Evolutionary conservation across 2,113 vertebrate species (phyloP).

Genomic region (Mola mola): DNA sequence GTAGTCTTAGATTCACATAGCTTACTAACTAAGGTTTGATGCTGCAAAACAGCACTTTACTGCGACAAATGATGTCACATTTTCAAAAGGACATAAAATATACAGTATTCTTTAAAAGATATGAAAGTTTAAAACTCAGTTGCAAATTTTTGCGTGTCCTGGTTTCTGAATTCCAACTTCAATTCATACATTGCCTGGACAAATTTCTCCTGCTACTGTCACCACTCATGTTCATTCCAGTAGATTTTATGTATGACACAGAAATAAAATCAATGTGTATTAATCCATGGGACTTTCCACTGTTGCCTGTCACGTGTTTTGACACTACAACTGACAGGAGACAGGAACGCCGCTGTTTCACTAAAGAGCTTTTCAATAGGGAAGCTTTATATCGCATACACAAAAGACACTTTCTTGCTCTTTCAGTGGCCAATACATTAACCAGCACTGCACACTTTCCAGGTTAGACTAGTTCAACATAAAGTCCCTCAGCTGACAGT

Average conservation of each 20-base stretch:
- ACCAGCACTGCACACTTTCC: not conserved
- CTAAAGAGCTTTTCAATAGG: not conserved
- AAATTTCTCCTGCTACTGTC: conserved; percentile 13
- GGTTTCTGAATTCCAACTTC: no score
- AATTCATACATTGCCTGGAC: conserved; percentile 14
- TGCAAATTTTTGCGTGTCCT: no score
- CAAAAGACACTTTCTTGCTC: not conserved
- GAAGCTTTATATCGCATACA: conserved; percentile 14
- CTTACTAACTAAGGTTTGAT: no score
- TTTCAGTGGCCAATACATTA: conserved; percentile 6
- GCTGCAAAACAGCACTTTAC: no score
- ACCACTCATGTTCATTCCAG: conserved; percentile 15
- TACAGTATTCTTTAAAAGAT: no score
- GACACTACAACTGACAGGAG: conserved; percentile 7
- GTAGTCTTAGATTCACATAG: no score
- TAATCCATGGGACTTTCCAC: conserved; percentile 74
- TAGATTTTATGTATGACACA: conserved; percentile 50
- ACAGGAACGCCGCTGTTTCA: conserved; percentile 20
- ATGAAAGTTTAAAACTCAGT: no score
- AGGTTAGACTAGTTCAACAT: conserved; percentile 20
- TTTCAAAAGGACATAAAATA: no score
- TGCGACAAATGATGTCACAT: no score
- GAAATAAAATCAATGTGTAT: conserved; percentile 66
- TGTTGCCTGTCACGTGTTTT: conserved; percentile 56
- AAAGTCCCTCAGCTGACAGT: conserved; percentile 34